A percentile compares a stretch with the other conserved stretches of the same genome.
Evolutionary conservation across 2,888 invertebrate species (phyloP).

Genomic region (Eudasyphora cyanicolor): DNA sequence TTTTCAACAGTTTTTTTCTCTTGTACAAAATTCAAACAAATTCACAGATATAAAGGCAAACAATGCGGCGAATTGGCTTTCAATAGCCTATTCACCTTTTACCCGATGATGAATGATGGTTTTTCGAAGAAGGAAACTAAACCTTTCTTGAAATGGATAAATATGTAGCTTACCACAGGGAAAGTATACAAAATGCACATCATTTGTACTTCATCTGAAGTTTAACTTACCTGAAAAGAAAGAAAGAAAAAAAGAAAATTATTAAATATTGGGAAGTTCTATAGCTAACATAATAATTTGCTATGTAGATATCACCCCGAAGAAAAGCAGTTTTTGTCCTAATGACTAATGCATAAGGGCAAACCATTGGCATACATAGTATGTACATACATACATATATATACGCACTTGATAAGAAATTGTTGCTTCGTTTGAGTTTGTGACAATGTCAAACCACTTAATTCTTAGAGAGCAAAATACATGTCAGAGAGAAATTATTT

Average conservation of each 20-base stretch:
- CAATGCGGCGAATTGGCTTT: background rate
- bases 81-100: background rate
- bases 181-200: background rate
- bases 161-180: background rate
- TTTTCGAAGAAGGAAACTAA: background rate
- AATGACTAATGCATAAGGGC: too few relatives aligned
- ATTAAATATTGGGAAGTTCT: background rate
- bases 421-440: too few relatives aligned
- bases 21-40: too few relatives aligned
- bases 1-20: background rate
- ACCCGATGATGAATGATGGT: background rate
- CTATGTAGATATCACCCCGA: slow-evolving; percentile 36
- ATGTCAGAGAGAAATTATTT: too few relatives aligned
- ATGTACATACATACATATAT: too few relatives aligned
- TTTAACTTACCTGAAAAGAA: slow-evolving; percentile 58
- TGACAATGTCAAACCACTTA: too few relatives aligned
- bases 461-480: too few relatives aligned
- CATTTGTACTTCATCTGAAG: background rate
- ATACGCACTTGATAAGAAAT: too few relatives aligned
- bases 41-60: too few relatives aligned
- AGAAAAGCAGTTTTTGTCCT: too few relatives aligned
- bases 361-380: too few relatives aligned
- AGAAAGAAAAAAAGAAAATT: slow-evolving; percentile 17
- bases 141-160: too few relatives aligned
- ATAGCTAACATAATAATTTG: background rate